A percentile compares a stretch with the other conserved stretches of the same genome.
Evolutionary conservation across 2,797 vertebrate genomes (phyloP).

Genomic region (Australoheros facetus): DNA sequence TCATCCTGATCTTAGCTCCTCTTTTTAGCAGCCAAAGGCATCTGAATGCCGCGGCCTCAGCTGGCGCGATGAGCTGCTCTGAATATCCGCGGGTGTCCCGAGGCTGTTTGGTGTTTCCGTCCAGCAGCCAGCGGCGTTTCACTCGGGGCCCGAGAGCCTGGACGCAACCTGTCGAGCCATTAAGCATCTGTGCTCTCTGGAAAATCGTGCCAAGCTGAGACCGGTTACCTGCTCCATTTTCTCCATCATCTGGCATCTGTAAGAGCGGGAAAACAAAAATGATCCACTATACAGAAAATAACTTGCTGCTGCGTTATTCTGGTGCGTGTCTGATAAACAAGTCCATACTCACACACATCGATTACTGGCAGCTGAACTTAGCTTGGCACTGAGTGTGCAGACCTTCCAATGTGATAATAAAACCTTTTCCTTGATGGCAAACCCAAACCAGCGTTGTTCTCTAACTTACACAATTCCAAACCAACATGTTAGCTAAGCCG

Average conservation of each 20-base stretch:
- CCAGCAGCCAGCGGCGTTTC: conserved; percentile 31
- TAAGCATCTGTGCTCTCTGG: conserved; percentile 54
- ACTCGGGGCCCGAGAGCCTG: conserved; percentile 5
- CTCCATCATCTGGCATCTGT: neutral
- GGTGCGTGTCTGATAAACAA: neutral
- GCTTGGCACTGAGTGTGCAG: neutral
- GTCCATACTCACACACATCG: neutral
- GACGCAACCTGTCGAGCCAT: conserved; percentile 48
- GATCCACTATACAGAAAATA: neutral
- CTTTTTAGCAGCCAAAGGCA: neutral
- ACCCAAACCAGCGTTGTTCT: neutral
- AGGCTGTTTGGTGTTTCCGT: conserved; percentile 23
- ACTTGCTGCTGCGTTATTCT: neutral
- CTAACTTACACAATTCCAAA: neutral
- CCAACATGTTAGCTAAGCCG: neutral
- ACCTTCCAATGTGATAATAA: neutral
- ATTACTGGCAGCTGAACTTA: conserved; percentile 12
- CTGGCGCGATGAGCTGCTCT: neutral
- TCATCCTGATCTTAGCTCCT: neutral
- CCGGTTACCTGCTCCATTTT: conserved; percentile 36
- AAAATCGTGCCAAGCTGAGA: conserved; percentile 31
- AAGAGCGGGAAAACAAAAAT: neutral
- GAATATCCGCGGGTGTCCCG: conserved; percentile 20
- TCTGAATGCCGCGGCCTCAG: conserved; percentile 3
- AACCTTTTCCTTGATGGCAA: neutral